These are phyloP conservation scores for Drosophila parabipectinata DNA, from an alignment of 1,140 invertebrate species.

Conservation along the genomic window DNA sequence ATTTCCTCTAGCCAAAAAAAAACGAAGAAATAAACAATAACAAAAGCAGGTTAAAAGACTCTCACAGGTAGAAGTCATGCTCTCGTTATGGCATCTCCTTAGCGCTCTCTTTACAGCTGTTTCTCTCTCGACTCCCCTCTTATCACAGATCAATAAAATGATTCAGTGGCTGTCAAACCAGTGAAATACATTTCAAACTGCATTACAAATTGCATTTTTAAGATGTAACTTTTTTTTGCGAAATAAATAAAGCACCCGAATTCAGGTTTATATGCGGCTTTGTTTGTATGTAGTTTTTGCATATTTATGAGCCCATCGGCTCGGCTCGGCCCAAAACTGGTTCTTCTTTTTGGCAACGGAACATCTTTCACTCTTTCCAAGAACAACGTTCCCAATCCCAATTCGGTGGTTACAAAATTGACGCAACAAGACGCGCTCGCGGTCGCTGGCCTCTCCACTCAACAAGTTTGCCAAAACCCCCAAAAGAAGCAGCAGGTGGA, in stretches of 20 bases:
- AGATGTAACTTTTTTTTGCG: conserved; percentile 7
- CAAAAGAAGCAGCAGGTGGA: conserved; percentile 18
- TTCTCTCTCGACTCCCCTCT: conserved; percentile 17
- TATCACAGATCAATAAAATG: conserved; percentile 31
- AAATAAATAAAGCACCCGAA: conserved; percentile 25
- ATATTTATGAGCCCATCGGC: conserved; percentile 58
- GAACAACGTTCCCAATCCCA: conserved; percentile 59
- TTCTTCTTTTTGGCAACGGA: conserved; percentile 54
- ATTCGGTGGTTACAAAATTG: conserved; percentile 51
- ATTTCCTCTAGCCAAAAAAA: conserved; percentile 38
- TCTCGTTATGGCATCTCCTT: neutral
- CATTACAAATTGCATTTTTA: conserved; percentile 46
- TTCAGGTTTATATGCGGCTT: conserved; percentile 62
- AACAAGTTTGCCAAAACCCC: conserved; percentile 72
- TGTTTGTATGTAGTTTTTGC: conserved; percentile 42
- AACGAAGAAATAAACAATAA: conserved; percentile 22
- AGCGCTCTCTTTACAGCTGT: conserved; percentile 5
- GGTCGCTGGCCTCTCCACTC: conserved; percentile 60
- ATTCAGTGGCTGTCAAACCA: conserved; percentile 41
- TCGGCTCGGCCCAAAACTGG: conserved; percentile 52
- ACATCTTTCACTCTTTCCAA: conserved; percentile 78
- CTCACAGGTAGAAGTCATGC: conserved; percentile 9
- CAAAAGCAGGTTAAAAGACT: conserved; percentile 43
- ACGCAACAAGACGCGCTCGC: conserved; percentile 63
- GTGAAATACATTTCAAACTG: conserved; percentile 41